Conservation (phyloP, 2,113 vertebrate species). For the Polypterus senegalus region DNA sequence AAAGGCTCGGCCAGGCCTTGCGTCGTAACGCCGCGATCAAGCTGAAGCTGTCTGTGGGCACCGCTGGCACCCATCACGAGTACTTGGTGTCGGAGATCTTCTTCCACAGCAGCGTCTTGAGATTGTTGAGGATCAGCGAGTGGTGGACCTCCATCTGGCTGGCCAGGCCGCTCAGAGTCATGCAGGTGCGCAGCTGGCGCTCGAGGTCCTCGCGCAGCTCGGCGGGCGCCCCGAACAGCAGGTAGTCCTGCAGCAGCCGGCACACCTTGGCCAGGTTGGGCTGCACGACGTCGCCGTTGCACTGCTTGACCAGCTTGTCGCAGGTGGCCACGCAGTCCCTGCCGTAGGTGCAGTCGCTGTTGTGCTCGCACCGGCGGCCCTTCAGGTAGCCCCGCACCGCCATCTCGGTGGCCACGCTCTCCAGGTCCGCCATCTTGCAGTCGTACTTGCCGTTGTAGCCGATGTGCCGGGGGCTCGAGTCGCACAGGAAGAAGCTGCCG, state of each 20-base stretch:
- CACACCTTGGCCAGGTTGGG: slow-evolving; percentile 94
- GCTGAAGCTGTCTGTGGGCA: not conserved
- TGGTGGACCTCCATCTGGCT: slow-evolving; percentile 95
- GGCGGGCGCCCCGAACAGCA: slow-evolving; percentile 68
- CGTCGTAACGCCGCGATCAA: too few species aligned
- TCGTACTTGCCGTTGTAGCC: slow-evolving; percentile 80
- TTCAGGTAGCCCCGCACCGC: slow-evolving; percentile 65
- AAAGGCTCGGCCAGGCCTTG: too few species aligned
- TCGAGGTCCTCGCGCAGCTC: slow-evolving; percentile 72
- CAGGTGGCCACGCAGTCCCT: slow-evolving; percentile 77
- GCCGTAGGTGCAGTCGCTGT: slow-evolving; percentile 80
- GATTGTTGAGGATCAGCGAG: slow-evolving; percentile 86
- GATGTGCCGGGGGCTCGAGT: slow-evolving; percentile 64
- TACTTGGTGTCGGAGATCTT: slow-evolving; percentile 89
- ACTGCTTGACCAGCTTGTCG: slow-evolving; percentile 78
- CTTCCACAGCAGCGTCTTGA: slow-evolving; percentile 90
- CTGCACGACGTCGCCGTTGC: slow-evolving; percentile 77
- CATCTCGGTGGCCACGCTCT: slow-evolving; percentile 71
- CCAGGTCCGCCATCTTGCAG: slow-evolving; percentile 84
- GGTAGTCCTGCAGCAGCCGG: slow-evolving; percentile 66
- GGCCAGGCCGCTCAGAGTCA: slow-evolving; percentile 81
- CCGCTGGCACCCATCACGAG: slow-evolving; percentile 43
- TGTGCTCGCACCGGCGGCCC: slow-evolving; percentile 75
- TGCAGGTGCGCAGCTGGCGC: slow-evolving; percentile 80
- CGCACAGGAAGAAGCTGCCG: slow-evolving; percentile 86